Conservation (phyloP, 2,113 vertebrate genomes). For the Terrapene triunguis region DNA sequence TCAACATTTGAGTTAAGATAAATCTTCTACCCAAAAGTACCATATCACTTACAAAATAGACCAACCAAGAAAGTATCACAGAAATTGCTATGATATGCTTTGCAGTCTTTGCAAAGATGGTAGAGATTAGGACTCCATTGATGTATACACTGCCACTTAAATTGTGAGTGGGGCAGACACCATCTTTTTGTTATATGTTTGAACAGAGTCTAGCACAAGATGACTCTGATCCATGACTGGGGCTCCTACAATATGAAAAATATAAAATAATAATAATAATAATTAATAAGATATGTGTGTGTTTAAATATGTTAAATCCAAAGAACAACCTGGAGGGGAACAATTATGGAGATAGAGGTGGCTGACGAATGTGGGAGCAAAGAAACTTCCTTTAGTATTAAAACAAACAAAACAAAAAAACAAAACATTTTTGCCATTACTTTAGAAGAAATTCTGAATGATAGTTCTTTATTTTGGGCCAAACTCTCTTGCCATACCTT, state of each 20-base stretch:
- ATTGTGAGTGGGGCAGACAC: neutral
- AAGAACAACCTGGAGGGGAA: neutral
- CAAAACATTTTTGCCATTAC: neutral
- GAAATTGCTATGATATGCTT: conserved; percentile 25
- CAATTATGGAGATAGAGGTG: neutral
- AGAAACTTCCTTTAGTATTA: neutral
- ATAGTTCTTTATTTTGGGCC: neutral
- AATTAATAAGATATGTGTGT: too few species aligned
- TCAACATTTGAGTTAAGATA: conserved; percentile 41
- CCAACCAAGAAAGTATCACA: conserved; percentile 8
- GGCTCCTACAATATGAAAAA: neutral
- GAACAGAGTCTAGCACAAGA: neutral
- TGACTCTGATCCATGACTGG: accelerated
- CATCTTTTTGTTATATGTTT: neutral
- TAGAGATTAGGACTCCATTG: neutral
- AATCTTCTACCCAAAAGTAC: conserved; percentile 38
- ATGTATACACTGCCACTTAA: neutral
- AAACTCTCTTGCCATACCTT: neutral
- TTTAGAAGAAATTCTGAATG: neutral
- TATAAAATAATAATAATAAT: too few species aligned
- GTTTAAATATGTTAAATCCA: neutral
- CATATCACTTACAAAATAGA: conserved; percentile 8
- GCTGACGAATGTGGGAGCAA: neutral
- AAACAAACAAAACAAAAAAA: neutral
- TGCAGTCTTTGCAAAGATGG: neutral